Percentiles rank a stretch among this genome's conserved stretches.
These are phyloP conservation scores for Cancer borealis DNA, from an alignment of 2,888 invertebrate species.

Conservation along the genomic window DNA sequence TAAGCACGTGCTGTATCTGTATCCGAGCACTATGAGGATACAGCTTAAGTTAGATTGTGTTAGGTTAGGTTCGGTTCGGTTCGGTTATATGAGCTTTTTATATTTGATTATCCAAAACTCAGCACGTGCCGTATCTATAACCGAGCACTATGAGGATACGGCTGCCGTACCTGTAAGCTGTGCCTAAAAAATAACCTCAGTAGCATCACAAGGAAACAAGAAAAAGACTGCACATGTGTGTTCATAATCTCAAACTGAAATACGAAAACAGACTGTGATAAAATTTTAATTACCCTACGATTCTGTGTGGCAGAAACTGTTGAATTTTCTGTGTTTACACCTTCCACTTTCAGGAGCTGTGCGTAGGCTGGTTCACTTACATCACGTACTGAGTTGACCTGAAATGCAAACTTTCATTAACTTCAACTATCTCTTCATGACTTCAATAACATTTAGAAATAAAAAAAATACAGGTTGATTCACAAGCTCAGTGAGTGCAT, in stretches of 20 bases:
- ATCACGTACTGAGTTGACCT: slow-evolving; percentile 72
- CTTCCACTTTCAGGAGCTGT: slow-evolving; percentile 83
- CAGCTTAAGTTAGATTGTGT: too few species aligned
- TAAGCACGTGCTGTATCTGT: too few species aligned
- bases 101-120: too few species aligned
- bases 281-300: slow-evolving; percentile 53
- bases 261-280: background rate
- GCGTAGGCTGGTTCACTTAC: slow-evolving; percentile 83
- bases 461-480: background rate
- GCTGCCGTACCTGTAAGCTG: too few species aligned
- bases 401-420: background rate
- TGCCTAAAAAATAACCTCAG: background rate
- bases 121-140: too few species aligned
- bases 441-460: background rate
- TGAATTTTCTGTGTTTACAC: slow-evolving; percentile 79
- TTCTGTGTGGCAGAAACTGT: slow-evolving; percentile 65
- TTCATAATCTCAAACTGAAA: background rate
- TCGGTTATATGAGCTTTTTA: too few species aligned
- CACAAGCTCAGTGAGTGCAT: too few species aligned
- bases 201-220: background rate
- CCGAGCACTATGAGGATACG: too few species aligned
- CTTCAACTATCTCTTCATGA: background rate
- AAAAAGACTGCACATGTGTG: background rate
- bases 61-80: too few species aligned
- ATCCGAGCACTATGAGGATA: too few species aligned